Conservation (phyloP, 92 coral and sea anemone genomes). For the Porites lobata region DNA sequence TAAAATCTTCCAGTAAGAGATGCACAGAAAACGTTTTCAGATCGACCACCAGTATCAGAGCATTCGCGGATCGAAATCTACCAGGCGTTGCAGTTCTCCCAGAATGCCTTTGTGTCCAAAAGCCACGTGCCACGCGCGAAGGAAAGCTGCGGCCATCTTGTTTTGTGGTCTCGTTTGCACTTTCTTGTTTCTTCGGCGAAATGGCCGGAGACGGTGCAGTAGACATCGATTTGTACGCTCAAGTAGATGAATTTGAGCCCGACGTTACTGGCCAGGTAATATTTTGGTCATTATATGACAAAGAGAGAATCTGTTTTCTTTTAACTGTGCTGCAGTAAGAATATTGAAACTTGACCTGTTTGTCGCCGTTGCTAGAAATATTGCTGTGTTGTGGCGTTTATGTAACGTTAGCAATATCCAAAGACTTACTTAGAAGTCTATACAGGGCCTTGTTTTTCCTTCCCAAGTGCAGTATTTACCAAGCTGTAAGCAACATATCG, state of each 20-base stretch:
- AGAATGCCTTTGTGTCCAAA: constrained; percentile 9
- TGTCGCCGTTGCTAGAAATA: too few relatives aligned
- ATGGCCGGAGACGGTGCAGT: constrained; percentile 85
- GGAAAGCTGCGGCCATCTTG: constrained; percentile 29
- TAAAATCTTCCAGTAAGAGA: not conserved
- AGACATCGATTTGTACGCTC: constrained; percentile 94
- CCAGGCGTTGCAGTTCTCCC: constrained; percentile 49
- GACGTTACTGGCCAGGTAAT: constrained; percentile 82
- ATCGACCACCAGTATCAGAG: too few relatives aligned
- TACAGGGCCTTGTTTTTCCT: too few relatives aligned
- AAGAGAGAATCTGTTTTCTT: not conserved
- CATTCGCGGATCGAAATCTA: not conserved
- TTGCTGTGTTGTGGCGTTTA: too few relatives aligned
- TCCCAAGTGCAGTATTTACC: too few relatives aligned
- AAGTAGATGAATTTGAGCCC: constrained; percentile 88
- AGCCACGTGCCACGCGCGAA: constrained; percentile 12
- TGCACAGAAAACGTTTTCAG: too few relatives aligned
- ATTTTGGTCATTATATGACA: not conserved
- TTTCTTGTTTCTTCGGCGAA: not conserved
- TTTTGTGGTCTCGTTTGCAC: not conserved
- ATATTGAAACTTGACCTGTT: too few relatives aligned
- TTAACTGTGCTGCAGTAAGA: not conserved
- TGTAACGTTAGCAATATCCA: too few relatives aligned
- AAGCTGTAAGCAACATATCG: too few relatives aligned
- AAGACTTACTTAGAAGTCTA: too few relatives aligned